Base-by-base conservation (phyloP, 2,113 vertebrate species). In the Lutjanus erythropterus region DNA sequence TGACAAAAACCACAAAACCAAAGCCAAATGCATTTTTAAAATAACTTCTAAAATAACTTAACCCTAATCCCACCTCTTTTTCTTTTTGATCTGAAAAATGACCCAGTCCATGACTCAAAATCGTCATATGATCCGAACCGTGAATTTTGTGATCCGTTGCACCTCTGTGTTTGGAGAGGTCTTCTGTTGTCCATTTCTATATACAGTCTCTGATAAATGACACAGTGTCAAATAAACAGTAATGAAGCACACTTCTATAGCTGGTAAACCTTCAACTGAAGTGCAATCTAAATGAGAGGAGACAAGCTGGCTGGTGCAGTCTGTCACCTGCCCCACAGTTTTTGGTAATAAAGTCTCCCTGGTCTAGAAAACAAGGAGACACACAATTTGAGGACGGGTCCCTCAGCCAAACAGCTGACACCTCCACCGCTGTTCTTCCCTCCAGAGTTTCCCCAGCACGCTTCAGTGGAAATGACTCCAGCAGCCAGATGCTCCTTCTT, bases 351-450 rank as follows among this genome's bases (percentile, higher is more conserved):
- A 72, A 76, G 59, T 56, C 58, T 75, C 69, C 29, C 68, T 66
- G 77, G 62, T 23, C n/a, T 19, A 12, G 11, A 64, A 78, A 74
- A 73, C 46, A 69, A 46, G 44, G 25, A 84, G 50, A 65, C n/a
- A 46, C n/a, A 62, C 23, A 67, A 11, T 74, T 69, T 59, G 35
- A 74, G 52, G 62, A 69, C 21, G 0, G 52, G 27, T 81, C 55
- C 29, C 49, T 86, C 58, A 65, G 65, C 56, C 77, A 76, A 86
- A 86, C 80, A 80, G 81, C 81, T 86, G 86, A 86, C 78, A 83
- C 67, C 10, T 70, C 69, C 58, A 33, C 85, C 60, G 21, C 50
- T 72, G 42, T 78, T 77, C 60, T 64, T 70, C 74, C 65, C 53
- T 71, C 75, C 58, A 52, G 71, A 90, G 73, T 52, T 58, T 75